Evolutionary conservation across 2,113 vertebrate genomes (phyloP), one percentile per base, ranked within the genome.

Genomic region (Saimiri boliviensis): DNA sequence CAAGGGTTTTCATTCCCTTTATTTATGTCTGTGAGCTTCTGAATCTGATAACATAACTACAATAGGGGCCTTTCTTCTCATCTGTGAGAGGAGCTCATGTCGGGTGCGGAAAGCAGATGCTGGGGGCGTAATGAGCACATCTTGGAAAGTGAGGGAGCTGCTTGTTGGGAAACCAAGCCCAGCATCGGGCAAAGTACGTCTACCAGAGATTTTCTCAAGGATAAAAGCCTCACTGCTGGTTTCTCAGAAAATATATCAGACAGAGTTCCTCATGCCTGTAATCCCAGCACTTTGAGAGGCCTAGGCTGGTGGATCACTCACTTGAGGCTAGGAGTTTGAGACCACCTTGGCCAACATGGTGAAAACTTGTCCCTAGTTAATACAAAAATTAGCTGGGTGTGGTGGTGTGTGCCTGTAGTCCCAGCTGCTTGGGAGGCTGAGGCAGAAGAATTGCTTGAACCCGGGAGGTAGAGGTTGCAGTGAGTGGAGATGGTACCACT

Each of bases 11-110:
- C 47, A 87, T 93, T 88, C 71, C 49, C 80, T 80, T 56, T 92
- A 86, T 95, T 93, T 81, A 95, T 77, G 89, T 89, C 52, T 76
- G 2, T 27, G 76, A 73, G 81, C 47, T 71, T 90, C 81, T 42
- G 87, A 82, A 91, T 95, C 94, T 92, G 98, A 95, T 97, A 97
- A 95, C n/a, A 1, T 30, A 32, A 4, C 37, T n/a, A 96, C 95
- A 97, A 97, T 49, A 56, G 87, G 19, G 42, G 40, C 89, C 81
- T 97, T 95, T 97, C 87, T 96, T 97, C 95, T 56, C 56, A 89
- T 68, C 71, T 45, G 84, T 77, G 45, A 90, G 86, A 45, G 66
- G 73, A 85, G n/a, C 82, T 80, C 66, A 54, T 2, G 0, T 12
- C 23, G 83, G 91, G 93, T 58, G 86, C 91, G 56, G 86, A 86